Evolutionary conservation across 2,888 invertebrate species (phyloP).

Genomic region (Brachyopa scutellaris): DNA sequence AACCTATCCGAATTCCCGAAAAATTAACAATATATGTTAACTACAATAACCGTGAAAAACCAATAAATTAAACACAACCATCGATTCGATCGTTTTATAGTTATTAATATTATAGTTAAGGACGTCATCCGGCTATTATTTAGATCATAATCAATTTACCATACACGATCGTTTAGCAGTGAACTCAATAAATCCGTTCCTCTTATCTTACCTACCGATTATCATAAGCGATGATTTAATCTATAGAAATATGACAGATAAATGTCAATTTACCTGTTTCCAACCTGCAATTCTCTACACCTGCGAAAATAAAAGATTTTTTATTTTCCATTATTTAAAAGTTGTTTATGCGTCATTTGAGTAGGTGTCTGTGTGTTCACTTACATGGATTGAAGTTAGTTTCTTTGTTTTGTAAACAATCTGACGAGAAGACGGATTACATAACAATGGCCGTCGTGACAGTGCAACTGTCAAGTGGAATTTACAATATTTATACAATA

Average conservation of each 20-base stretch:
- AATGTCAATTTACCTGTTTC: constrained; percentile 7
- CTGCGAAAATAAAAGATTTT: not conserved
- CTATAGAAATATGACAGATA: constrained; percentile 6
- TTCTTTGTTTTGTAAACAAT: too few species aligned
- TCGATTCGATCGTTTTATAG: too few species aligned
- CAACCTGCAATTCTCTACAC: not conserved
- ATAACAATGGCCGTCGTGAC: not conserved
- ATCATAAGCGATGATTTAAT: not conserved
- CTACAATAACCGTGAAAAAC: too few species aligned
- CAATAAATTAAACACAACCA: too few species aligned
- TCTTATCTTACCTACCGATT: not conserved
- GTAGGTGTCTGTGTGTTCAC: too few species aligned
- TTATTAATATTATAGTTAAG: too few species aligned
- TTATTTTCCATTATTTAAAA: not conserved
- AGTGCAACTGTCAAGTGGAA: not conserved
- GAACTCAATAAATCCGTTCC: not conserved
- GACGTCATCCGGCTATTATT: not conserved
- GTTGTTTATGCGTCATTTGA: not conserved
- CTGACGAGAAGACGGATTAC: not conserved
- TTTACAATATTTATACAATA: constrained; percentile 10
- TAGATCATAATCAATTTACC: not conserved
- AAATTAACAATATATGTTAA: too few species aligned
- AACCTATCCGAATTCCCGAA: too few species aligned
- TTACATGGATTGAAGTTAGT: too few species aligned
- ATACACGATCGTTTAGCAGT: not conserved